A percentile compares a stretch with the other conserved stretches of the same genome.
Evolutionary conservation across 2,113 vertebrate species (phyloP).

Genomic region (Pituophis catenifer): DNA sequence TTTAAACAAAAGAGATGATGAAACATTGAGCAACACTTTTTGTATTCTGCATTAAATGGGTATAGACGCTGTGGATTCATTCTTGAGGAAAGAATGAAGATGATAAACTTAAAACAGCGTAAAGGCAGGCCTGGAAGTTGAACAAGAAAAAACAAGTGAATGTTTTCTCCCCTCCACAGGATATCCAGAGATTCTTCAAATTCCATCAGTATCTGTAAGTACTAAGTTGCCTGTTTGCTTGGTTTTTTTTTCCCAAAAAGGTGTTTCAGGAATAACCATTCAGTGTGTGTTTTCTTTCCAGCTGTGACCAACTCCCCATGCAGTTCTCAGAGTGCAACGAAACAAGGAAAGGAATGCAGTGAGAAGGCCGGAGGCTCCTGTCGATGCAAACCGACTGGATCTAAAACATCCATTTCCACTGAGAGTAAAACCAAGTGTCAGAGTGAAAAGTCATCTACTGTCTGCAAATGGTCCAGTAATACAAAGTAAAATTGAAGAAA

Average conservation of each 20-base stretch:
- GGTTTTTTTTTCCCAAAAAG: neutral
- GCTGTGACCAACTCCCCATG: neutral
- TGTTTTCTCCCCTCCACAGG: neutral
- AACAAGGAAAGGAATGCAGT: neutral
- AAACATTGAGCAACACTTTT: neutral
- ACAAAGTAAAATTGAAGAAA: neutral
- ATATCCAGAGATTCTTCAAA: neutral
- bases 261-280: neutral
- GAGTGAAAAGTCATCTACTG: neutral
- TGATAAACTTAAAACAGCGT: neutral
- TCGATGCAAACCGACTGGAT: neutral
- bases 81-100: neutral
- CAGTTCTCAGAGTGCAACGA: neutral
- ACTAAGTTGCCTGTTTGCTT: no score
- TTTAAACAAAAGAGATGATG: neutral
- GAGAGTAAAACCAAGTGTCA: neutral
- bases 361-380: no score
- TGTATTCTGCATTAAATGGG: neutral
- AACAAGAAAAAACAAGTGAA: no score
- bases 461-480: neutral
- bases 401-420: neutral
- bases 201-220: neutral
- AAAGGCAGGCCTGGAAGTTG: neutral
- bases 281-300: neutral
- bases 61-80: neutral